phyloP scores from a whole-genome alignment of 1,140 invertebrate species.

The Apis laboriosa region DNA sequence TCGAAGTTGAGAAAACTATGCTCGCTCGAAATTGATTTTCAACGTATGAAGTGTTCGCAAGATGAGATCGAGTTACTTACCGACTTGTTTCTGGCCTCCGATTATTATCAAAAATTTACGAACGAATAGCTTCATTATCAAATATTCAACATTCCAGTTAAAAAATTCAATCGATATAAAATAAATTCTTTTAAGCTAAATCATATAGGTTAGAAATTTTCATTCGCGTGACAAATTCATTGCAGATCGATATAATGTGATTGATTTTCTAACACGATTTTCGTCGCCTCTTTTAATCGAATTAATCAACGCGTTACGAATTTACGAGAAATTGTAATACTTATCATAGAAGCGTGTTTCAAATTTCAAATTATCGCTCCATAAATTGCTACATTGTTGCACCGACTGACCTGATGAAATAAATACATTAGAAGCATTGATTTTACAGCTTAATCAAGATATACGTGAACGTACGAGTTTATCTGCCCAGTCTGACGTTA shows the following conservation, averaged over 20 bases:
- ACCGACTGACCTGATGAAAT: neutral
- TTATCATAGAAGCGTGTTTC: neutral
- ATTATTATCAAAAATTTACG: too few species aligned
- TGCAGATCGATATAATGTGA: neutral
- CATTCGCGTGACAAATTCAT: constrained; percentile 39
- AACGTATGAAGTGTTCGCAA: too few species aligned
- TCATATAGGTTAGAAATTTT: constrained; percentile 14
- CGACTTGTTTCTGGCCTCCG: too few species aligned
- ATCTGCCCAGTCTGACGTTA: neutral
- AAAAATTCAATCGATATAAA: neutral
- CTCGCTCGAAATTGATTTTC: too few species aligned
- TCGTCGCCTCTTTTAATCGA: constrained; percentile 10
- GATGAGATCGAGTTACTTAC: too few species aligned
- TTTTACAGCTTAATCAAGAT: neutral
- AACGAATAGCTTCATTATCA: too few species aligned
- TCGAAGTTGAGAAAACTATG: too few species aligned
- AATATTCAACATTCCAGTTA: neutral
- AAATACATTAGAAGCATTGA: neutral
- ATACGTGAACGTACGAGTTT: neutral
- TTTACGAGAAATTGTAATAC: constrained; percentile 3
- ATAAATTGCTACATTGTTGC: neutral
- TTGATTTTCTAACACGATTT: too few species aligned
- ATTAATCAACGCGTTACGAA: constrained; percentile 6
- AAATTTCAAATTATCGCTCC: neutral
- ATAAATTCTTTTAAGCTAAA: neutral